phyloP scores from a whole-genome alignment of 2,797 vertebrate species.

The Pangasius sanitwongsei region DNA sequence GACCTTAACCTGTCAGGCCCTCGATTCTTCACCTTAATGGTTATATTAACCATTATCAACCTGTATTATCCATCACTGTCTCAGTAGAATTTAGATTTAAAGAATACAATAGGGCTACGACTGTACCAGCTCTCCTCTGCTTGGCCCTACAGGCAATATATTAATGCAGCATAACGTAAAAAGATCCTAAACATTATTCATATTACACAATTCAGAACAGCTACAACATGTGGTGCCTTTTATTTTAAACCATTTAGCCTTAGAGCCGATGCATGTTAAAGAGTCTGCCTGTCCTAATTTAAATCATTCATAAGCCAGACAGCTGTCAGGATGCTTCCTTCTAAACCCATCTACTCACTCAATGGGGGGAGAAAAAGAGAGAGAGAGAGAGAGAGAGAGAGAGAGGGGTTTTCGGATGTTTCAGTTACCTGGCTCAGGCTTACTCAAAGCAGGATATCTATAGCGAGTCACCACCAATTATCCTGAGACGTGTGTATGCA shows the following conservation, averaged over 20 bases:
- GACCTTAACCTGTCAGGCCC: background rate
- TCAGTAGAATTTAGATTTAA: background rate
- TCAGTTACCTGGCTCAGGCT: background rate
- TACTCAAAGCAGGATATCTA: background rate
- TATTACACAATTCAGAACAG: background rate
- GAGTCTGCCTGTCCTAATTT: background rate
- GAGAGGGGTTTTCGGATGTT: background rate
- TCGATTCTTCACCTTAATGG: background rate
- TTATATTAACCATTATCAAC: background rate
- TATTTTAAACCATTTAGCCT: background rate
- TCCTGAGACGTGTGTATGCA: background rate
- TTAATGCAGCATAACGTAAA: background rate
- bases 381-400: background rate
- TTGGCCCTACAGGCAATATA: background rate
- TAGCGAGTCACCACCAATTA: constrained; percentile 28
- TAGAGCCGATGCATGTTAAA: background rate
- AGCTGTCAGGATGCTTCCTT: background rate
- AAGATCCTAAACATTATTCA: background rate
- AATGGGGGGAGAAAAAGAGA: background rate
- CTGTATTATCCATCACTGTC: background rate
- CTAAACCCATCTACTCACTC: background rate
- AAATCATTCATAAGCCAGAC: background rate
- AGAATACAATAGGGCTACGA: background rate
- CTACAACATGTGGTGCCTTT: background rate
- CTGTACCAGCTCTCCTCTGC: background rate